Evolutionary conservation across 2,113 vertebrate genomes (phyloP), one percentile per base, ranked within the genome.

Genomic region (Paratilapia polleni): DNA sequence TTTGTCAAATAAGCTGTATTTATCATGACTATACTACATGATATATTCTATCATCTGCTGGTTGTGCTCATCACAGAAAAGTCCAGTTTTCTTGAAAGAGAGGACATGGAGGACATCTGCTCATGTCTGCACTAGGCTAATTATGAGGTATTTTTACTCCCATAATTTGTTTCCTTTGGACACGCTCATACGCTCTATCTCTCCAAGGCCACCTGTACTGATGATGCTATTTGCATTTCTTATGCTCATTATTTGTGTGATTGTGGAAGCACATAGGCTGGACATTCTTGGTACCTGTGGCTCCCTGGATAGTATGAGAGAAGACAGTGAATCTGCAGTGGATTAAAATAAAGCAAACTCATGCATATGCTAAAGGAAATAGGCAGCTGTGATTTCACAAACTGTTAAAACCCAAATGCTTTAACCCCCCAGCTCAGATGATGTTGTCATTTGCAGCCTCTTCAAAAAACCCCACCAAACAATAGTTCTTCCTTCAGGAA

Each of bases 101-200:
- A 22, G 41, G 81, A 28, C 41, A 41, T 70, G 63, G 64, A 31
- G n/a, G 61, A 75, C 61, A 58, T 54, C 38, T 70, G 66, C 73
- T 80, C 49, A 47, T 60, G 49, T 77, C 82, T 83, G 68, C 59
- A 11, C 34, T 1, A 2, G 11, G 70, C 52, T 87, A 58, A 89
- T 87, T 70, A 78, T 15, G 9, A 24, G 19, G 10, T 73, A 85
- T 73, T 78, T 81, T 81, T 26, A 28, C 75, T 76, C 57, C 75
- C 75, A n/a, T 77, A 58, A 86, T 90, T 82, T 61, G 78, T 87
- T 80, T 91, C 87, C 85, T 77, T 84, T 86, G 79, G 88, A 78
- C 85, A 86, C 14, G 4, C 78, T 77, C 61, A 62, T 64, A 80
- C 4, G 19, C 83, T 78, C 26, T 68, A 88, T 91, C 68, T 76